Percentiles rank a stretch among this genome's conserved stretches.
Conservation (phyloP, 1,140 invertebrate genomes). For the Drosophila trapezifrons region DNA sequence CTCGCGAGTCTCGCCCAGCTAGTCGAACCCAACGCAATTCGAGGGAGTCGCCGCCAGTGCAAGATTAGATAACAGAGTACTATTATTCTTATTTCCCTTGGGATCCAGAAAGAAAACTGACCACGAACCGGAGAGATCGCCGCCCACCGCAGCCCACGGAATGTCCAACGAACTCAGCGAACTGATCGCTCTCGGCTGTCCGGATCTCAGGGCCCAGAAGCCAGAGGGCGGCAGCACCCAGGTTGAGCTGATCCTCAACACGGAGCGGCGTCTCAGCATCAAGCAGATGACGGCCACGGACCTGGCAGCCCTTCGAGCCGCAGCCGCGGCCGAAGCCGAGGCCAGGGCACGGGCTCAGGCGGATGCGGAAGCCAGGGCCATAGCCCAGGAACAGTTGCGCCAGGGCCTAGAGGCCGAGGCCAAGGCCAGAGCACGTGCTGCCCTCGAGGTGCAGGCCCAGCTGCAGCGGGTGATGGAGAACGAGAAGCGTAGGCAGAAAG, state of each 20-base stretch:
- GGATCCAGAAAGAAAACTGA: slow-evolving; percentile 27
- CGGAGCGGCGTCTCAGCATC: slow-evolving; percentile 74
- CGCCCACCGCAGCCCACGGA: slow-evolving; percentile 8
- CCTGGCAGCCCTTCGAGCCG: slow-evolving; percentile 57
- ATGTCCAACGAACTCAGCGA: slow-evolving; percentile 82
- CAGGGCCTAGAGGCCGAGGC: slow-evolving; percentile 45
- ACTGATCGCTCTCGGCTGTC: slow-evolving; percentile 77
- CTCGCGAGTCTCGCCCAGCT: slow-evolving; percentile 70
- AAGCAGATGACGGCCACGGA: slow-evolving; percentile 83
- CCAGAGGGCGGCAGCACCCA: slow-evolving; percentile 43
- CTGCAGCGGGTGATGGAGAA: slow-evolving; percentile 42
- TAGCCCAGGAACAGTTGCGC: slow-evolving; percentile 49
- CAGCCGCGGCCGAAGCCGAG: slow-evolving; percentile 66
- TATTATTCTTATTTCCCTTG: slow-evolving; percentile 15
- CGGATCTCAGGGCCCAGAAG: slow-evolving; percentile 62
- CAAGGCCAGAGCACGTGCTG: slow-evolving; percentile 55
- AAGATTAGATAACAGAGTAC: slow-evolving; percentile 68
- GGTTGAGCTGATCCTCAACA: slow-evolving; percentile 59
- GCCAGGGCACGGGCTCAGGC: slow-evolving; percentile 32
- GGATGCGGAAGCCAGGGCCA: slow-evolving; percentile 55
- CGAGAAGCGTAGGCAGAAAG: slow-evolving; percentile 29
- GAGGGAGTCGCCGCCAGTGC: slow-evolving; percentile 45
- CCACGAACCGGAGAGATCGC: slow-evolving; percentile 1
- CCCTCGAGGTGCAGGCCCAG: slow-evolving; percentile 51
- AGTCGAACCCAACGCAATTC: slow-evolving; percentile 75